phyloP scores from a whole-genome alignment of 2,888 invertebrate species.

The Pterostichus niger region DNA sequence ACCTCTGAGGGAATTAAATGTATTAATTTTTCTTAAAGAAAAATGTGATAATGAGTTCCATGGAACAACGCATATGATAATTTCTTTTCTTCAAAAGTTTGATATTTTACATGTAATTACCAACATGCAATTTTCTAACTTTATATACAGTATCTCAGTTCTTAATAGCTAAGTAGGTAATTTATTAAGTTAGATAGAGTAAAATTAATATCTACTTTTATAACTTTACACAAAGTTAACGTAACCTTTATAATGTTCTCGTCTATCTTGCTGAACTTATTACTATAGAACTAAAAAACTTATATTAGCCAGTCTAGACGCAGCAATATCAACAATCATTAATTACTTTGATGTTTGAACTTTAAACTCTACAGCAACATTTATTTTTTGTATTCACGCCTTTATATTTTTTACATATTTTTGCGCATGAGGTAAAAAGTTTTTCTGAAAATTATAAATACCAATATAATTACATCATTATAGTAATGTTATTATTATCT shows the following conservation, averaged over 20 bases:
- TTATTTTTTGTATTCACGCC: neutral
- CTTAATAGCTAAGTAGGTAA: conserved; percentile 43
- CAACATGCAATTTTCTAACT: neutral
- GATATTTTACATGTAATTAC: neutral
- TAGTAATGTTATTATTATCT: too few species aligned
- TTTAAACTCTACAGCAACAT: neutral
- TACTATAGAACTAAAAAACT: conserved; percentile 8
- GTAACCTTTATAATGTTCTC: conserved; percentile 37
- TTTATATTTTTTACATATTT: too few species aligned
- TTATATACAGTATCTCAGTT: conserved; percentile 30
- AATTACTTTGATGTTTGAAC: conserved; percentile 5
- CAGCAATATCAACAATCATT: conserved; percentile 29
- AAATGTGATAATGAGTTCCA: neutral
- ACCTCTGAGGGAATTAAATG: too few species aligned
- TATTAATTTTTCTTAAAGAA: too few species aligned
- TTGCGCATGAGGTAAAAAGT: too few species aligned
- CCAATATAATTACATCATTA: too few species aligned
- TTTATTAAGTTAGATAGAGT: conserved; percentile 44
- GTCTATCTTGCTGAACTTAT: conserved; percentile 16
- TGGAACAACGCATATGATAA: too few species aligned
- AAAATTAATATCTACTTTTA: conserved; percentile 41
- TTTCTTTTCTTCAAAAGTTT: neutral
- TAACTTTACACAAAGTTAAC: conserved; percentile 45
- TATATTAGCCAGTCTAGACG: conserved; percentile 35
- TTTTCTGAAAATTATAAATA: too few species aligned